Evolutionary conservation across 2,113 vertebrate species (phyloP).

Genomic region (Heliornis fulica): DNA sequence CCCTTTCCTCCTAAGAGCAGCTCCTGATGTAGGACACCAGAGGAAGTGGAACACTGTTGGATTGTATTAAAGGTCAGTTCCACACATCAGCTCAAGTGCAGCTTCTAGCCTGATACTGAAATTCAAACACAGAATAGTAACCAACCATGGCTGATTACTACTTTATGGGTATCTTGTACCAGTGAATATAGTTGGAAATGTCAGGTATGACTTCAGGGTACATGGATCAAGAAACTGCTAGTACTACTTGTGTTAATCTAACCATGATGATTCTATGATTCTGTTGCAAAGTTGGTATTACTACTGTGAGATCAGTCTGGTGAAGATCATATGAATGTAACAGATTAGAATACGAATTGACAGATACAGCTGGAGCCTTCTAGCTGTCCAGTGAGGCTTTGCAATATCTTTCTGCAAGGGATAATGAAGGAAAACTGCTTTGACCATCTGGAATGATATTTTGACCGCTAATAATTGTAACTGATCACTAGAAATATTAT

Average conservation of each 20-base stretch:
- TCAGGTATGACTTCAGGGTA: neutral
- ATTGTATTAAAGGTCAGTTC: neutral
- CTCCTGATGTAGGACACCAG: neutral
- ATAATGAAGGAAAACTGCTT: neutral
- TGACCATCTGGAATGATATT: neutral
- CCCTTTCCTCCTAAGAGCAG: neutral
- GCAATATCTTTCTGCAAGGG: neutral
- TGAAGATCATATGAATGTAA: neutral
- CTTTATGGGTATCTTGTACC: neutral
- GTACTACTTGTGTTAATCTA: neutral
- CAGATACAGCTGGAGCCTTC: neutral
- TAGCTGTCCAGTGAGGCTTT: neutral
- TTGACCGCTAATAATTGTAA: neutral
- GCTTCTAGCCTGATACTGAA: neutral
- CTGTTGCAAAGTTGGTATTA: neutral
- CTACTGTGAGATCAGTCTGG: neutral
- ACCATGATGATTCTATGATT: too few relatives aligned
- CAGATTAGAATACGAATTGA: neutral
- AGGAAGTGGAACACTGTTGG: neutral
- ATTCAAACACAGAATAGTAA: neutral
- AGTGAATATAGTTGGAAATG: neutral
- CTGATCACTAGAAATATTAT: neutral
- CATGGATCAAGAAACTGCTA: neutral
- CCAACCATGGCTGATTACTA: neutral
- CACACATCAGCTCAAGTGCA: fast-evolving